Percentiles rank a stretch among this genome's conserved stretches.
phyloP scores from a whole-genome alignment of 1,140 invertebrate genomes.

The Branchinecta lindahli region DNA sequence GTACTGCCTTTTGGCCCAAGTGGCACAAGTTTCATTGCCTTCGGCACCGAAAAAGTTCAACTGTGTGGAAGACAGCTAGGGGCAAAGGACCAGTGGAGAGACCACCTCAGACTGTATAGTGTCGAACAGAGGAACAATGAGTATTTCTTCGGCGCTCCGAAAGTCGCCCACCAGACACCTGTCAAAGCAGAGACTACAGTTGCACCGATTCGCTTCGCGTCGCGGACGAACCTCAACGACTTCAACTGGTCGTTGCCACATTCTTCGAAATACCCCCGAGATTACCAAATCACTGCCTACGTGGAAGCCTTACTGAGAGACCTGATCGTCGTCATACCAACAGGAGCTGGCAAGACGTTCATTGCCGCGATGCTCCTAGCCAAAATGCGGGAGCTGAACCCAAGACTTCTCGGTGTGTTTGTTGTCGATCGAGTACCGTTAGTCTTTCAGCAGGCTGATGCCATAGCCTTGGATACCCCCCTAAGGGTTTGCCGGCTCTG shows the following conservation, averaged over 20 bases:
- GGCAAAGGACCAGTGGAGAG: not conserved
- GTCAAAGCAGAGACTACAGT: not conserved
- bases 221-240: not conserved
- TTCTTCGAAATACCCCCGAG: not conserved
- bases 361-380: conserved; percentile 10
- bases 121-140: not conserved
- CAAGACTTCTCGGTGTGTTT: not conserved
- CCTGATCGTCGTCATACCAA: conserved; percentile 14
- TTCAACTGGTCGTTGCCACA: conserved; percentile 11
- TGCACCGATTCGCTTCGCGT: not conserved
- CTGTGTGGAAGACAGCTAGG: not conserved
- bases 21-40: not conserved
- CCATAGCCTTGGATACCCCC: not conserved
- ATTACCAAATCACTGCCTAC: conserved; percentile 9
- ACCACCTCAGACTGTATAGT: not conserved
- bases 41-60: conserved; percentile 13
- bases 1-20: conserved; percentile 12
- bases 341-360: conserved; percentile 13
- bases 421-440: conserved; percentile 14
- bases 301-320: conserved; percentile 11
- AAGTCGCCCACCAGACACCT: not conserved
- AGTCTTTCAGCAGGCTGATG: conserved; percentile 14
- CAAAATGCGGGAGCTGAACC: conserved; percentile 14
- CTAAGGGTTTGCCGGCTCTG: conserved; percentile 12
- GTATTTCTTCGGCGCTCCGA: not conserved